Conservation (phyloP, 2,113 vertebrate genomes). For the Crypturellus undulatus region DNA sequence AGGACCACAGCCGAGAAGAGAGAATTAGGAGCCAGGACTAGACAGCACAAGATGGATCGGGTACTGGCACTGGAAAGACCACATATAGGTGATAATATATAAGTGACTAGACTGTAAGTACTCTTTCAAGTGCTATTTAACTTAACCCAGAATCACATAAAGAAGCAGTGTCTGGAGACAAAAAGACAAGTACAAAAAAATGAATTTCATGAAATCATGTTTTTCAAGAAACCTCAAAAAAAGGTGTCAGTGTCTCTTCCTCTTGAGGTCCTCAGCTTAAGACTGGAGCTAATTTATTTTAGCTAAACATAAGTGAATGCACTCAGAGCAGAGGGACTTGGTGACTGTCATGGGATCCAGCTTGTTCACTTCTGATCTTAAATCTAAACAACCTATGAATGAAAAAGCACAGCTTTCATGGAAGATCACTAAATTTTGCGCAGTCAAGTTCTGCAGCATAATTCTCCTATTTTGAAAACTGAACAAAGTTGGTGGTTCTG, state of each 20-base stretch:
- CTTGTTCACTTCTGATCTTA: constrained; percentile 10
- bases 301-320: neutral
- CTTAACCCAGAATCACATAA: neutral
- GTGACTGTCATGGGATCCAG: neutral
- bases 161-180: neutral
- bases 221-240: neutral
- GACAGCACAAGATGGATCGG: neutral
- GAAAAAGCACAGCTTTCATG: constrained; percentile 4
- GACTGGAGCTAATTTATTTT: neutral
- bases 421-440: constrained; percentile 1
- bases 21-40: neutral
- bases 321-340: neutral
- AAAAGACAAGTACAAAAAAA: neutral
- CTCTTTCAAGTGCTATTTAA: neutral
- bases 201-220: neutral
- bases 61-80: neutral
- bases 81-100: neutral
- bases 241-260: neutral
- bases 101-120: neutral
- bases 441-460: constrained; percentile 10
- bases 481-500: constrained; percentile 35
- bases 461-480: constrained; percentile 34
- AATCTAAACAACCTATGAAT: neutral
- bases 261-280: neutral
- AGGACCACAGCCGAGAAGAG: neutral